Evolutionary conservation across 1,140 invertebrate genomes (phyloP).

Genomic region (Orchesella cincta): DNA sequence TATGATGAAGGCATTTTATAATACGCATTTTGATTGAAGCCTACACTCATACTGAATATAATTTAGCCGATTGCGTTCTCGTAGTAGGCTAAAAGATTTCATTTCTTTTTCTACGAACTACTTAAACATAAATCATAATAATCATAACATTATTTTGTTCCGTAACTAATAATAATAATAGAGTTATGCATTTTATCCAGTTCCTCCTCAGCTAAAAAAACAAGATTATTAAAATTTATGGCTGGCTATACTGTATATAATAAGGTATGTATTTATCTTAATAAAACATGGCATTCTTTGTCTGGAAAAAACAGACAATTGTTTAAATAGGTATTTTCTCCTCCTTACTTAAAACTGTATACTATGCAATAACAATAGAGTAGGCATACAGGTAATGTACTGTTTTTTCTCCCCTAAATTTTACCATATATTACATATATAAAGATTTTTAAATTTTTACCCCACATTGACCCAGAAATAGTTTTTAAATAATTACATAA

Average conservation of each 20-base stretch:
- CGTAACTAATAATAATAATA: no score
- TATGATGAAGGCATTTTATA: no score
- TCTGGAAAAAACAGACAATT: conserved; percentile 1
- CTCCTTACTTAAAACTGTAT: conserved; percentile 9
- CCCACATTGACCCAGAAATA: conserved; percentile 8
- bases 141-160: background rate
- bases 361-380: conserved; percentile 23
- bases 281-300: conserved; percentile 14
- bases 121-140: background rate
- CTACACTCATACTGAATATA: background rate
- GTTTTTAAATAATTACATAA: conserved; percentile 5
- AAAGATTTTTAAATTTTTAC: no score
- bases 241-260: background rate
- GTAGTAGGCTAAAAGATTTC: background rate
- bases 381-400: no score
- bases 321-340: background rate
- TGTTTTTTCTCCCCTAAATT: no score
- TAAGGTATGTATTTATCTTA: background rate
- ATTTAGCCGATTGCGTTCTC: background rate
- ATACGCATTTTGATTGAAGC: background rate
- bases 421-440: no score
- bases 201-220: no score
- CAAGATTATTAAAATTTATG: background rate
- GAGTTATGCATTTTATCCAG: no score
- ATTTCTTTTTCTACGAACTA: background rate